A percentile compares a stretch with the other conserved stretches of the same genome.
phyloP scores from a whole-genome alignment of 2,888 invertebrate genomes.

The Ramazzottius varieornatus region DNA sequence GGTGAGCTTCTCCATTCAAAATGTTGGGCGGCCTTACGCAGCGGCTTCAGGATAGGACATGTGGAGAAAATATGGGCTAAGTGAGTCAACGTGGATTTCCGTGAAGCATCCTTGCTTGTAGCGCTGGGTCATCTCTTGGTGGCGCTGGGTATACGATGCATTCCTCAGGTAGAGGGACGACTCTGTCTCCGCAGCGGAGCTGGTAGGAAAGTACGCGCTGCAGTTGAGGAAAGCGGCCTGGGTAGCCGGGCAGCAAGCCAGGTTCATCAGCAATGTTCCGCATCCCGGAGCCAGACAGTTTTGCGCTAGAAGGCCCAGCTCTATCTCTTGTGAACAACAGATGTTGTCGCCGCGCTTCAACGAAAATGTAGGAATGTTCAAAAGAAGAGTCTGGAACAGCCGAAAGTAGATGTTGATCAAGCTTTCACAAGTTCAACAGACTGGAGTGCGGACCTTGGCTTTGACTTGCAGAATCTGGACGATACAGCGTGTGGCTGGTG shows the following conservation, averaged over 20 bases:
- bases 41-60: neutral
- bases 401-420: neutral
- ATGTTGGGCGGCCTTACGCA: too few relatives aligned
- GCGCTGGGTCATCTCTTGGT: too few relatives aligned
- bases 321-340: neutral
- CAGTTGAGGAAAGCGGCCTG: neutral
- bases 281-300: neutral
- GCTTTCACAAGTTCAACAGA: too few relatives aligned
- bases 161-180: too few relatives aligned
- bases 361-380: neutral
- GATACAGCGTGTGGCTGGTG: neutral
- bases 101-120: neutral
- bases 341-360: neutral
- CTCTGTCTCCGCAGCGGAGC: too few relatives aligned
- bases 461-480: neutral
- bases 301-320: neutral
- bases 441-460: neutral
- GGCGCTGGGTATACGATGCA: too few relatives aligned
- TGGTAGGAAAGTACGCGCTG: too few relatives aligned
- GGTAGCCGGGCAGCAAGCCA: neutral
- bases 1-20: too few relatives aligned
- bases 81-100: neutral
- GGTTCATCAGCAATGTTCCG: neutral
- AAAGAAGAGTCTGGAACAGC: neutral
- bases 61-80: neutral